These are phyloP conservation scores for Lasiurus cinereus DNA, from an alignment of 2,113 vertebrate species.

Conservation along the genomic window DNA sequence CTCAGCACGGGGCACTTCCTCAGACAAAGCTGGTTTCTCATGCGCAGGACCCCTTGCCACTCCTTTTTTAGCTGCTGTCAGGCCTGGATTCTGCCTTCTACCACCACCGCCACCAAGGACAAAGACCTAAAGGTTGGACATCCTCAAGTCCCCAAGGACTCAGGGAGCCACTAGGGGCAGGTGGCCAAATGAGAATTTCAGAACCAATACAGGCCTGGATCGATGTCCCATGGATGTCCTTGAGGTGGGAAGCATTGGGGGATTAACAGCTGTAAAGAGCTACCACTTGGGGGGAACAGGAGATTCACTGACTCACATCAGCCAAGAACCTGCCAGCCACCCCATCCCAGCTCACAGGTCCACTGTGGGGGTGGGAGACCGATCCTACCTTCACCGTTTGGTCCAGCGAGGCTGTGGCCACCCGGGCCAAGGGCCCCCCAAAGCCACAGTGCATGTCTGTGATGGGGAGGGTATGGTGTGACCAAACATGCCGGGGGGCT, in stretches of 20 bases:
- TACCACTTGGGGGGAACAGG: background rate
- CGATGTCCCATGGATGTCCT: background rate
- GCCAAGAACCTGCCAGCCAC: background rate
- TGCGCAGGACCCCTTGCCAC: background rate
- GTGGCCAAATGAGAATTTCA: constrained; percentile 53
- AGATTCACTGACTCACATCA: background rate
- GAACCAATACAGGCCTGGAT: background rate
- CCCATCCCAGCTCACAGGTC: background rate
- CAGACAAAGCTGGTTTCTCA: rapidly evolving
- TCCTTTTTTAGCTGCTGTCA: background rate
- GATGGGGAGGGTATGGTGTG: constrained; percentile 95
- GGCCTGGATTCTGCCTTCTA: background rate
- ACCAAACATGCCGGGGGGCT: constrained; percentile 94
- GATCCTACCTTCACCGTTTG: constrained; percentile 95
- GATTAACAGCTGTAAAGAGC: background rate
- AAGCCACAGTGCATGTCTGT: constrained; percentile 96
- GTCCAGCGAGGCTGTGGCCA: constrained; percentile 94
- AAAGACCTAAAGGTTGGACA: rapidly evolving
- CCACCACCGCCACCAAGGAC: rapidly evolving
- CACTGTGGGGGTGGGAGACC: rapidly evolving
- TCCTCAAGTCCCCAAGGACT: background rate
- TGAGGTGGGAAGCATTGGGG: background rate
- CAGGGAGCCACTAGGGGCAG: background rate
- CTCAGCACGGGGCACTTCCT: background rate
- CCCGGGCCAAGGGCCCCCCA: constrained; percentile 93